A percentile compares a stretch with the other conserved stretches of the same genome.
Conservation (phyloP, 2,888 invertebrate genomes). For the Ennomos fuscantarius region DNA sequence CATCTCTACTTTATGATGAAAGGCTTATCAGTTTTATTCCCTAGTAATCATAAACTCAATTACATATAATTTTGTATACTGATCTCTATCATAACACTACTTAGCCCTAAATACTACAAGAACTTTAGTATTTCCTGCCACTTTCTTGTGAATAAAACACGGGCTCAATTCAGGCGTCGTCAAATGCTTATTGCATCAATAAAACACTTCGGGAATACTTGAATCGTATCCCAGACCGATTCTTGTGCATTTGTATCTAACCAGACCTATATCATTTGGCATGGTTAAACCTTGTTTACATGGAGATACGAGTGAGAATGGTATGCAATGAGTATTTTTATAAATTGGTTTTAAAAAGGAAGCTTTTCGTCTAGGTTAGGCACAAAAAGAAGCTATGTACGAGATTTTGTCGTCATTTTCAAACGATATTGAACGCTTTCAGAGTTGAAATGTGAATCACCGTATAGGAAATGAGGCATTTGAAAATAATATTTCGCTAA, state of each 20-base stretch:
- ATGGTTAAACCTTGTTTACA: conserved; percentile 24
- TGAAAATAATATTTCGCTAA: background rate
- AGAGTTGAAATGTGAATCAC: conserved; percentile 11
- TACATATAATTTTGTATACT: too few relatives aligned
- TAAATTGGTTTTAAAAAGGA: conserved; percentile 32
- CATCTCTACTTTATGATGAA: too few relatives aligned
- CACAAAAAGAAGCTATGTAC: conserved; percentile 46
- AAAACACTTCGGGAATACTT: conserved; percentile 69
- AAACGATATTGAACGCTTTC: conserved; percentile 56
- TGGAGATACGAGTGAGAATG: conserved; percentile 27
- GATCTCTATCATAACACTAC: background rate
- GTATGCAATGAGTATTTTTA: conserved; percentile 14
- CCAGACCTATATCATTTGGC: conserved; percentile 21
- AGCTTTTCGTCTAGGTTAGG: conserved; percentile 52
- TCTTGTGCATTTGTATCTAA: conserved; percentile 46
- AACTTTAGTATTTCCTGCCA: conserved; percentile 20
- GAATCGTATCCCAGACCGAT: conserved; percentile 59
- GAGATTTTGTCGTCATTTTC: conserved; percentile 52
- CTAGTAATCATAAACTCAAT: too few relatives aligned
- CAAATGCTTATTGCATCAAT: conserved; percentile 74
- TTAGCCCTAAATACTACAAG: conserved; percentile 1
- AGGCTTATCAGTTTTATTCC: too few relatives aligned
- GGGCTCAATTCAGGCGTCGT: conserved; percentile 42
- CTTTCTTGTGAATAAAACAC: conserved; percentile 20
- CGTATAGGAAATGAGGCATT: conserved; percentile 6